phyloP scores from a whole-genome alignment of 2,888 invertebrate genomes.

The Lymantria monacha region DNA sequence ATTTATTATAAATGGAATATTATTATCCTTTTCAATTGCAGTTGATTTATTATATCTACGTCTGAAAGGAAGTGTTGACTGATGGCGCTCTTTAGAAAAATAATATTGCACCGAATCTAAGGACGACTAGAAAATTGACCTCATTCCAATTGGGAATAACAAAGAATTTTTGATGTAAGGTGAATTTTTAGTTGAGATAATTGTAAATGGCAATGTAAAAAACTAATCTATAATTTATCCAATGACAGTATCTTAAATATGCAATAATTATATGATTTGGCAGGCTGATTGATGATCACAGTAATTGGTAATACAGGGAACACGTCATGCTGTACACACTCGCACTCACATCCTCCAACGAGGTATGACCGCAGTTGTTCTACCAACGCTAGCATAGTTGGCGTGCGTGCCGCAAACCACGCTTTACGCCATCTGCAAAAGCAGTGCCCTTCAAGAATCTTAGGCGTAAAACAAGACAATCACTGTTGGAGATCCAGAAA shows the following conservation, averaged over 20 bases:
- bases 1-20: too few relatives aligned
- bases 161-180: too few relatives aligned
- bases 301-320: conserved; percentile 17
- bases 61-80: too few relatives aligned
- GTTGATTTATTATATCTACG: too few relatives aligned
- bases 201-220: too few relatives aligned
- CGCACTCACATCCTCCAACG: conserved; percentile 79
- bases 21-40: too few relatives aligned
- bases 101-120: too few relatives aligned
- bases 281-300: conserved; percentile 16
- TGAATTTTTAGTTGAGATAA: too few relatives aligned
- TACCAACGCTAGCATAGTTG: conserved; percentile 81
- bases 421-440: conserved; percentile 79
- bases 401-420: conserved; percentile 68
- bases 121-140: too few relatives aligned
- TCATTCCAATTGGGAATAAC: too few relatives aligned
- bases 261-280: conserved; percentile 10
- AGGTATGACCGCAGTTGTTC: conserved; percentile 79
- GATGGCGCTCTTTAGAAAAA: too few relatives aligned
- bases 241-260: not conserved
- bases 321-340: conserved; percentile 50
- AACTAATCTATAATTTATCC: too few relatives aligned
- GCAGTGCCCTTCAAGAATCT: conserved; percentile 56
- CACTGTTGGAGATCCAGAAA: conserved; percentile 8
- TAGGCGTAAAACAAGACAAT: conserved; percentile 12